phyloP scores from a whole-genome alignment of 2,797 vertebrate genomes.

The Gephyroberyx darwinii region DNA sequence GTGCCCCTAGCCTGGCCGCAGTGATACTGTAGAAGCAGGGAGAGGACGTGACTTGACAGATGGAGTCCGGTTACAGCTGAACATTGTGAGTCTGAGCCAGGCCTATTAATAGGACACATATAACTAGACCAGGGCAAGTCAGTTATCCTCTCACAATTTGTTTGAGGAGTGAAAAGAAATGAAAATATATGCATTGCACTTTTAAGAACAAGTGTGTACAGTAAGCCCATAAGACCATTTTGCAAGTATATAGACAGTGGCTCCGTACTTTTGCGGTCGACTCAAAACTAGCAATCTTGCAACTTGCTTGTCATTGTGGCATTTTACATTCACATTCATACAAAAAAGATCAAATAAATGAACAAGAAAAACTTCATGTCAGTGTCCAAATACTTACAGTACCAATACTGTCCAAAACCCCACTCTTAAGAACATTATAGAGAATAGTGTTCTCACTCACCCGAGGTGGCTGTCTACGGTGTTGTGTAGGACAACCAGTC shows the following conservation, averaged over 20 bases:
- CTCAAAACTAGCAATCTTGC: too few species aligned
- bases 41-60: conserved; percentile 88
- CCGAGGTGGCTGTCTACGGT: too few species aligned
- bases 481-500: too few species aligned
- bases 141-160: conserved; percentile 55
- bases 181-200: background rate
- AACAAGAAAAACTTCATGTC: too few species aligned
- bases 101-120: conserved; percentile 89
- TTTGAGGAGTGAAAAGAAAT: conserved; percentile 43
- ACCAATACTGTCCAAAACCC: too few species aligned
- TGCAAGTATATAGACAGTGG: background rate
- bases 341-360: too few species aligned
- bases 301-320: too few species aligned
- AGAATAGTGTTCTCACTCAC: too few species aligned
- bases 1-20: conserved; percentile 81
- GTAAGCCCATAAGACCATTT: background rate
- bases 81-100: conserved; percentile 87
- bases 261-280: too few species aligned
- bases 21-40: conserved; percentile 77
- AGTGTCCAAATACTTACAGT: too few species aligned
- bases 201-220: background rate
- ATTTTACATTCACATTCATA: too few species aligned
- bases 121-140: conserved; percentile 52
- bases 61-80: conserved; percentile 92
- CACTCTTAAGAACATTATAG: too few species aligned